These are phyloP conservation scores for Tupaia tana DNA, from an alignment of 2,113 vertebrate species.

Conservation along the genomic window DNA sequence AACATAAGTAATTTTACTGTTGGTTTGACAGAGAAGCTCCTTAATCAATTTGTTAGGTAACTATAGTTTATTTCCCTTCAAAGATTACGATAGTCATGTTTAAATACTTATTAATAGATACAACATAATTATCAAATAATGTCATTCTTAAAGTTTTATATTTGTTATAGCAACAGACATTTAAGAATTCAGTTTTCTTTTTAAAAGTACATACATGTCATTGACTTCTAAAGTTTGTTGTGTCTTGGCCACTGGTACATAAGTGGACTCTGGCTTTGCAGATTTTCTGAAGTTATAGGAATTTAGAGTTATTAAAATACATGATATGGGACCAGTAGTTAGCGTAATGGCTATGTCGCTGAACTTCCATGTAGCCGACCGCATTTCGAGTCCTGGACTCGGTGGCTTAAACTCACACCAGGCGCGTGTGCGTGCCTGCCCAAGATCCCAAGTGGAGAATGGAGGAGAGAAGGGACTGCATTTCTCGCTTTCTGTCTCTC, in stretches of 20 bases:
- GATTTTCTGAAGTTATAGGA: background rate
- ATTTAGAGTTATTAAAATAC: slow-evolving; percentile 29
- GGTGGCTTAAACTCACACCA: too few species aligned
- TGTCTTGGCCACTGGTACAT: background rate
- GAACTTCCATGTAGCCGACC: too few species aligned
- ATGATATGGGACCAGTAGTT: background rate
- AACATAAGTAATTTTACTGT: background rate
- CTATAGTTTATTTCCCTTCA: background rate
- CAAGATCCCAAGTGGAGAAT: too few species aligned
- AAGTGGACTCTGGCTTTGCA: background rate
- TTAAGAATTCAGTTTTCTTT: background rate
- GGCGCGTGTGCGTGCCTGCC: too few species aligned
- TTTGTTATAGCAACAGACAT: background rate
- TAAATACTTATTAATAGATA: background rate
- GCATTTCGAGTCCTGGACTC: too few species aligned
- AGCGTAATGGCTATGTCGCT: too few species aligned
- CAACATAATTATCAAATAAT: background rate
- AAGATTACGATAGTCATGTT: background rate
- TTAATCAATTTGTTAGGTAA: background rate
- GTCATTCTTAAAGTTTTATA: background rate
- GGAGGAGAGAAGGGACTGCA: too few species aligned
- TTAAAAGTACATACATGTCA: background rate
- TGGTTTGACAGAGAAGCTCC: background rate
- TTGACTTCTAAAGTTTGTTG: background rate
- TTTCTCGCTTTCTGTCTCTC: too few species aligned